These are phyloP conservation scores for Paratilapia polleni DNA, from an alignment of 2,113 vertebrate species.

Conservation along the genomic window DNA sequence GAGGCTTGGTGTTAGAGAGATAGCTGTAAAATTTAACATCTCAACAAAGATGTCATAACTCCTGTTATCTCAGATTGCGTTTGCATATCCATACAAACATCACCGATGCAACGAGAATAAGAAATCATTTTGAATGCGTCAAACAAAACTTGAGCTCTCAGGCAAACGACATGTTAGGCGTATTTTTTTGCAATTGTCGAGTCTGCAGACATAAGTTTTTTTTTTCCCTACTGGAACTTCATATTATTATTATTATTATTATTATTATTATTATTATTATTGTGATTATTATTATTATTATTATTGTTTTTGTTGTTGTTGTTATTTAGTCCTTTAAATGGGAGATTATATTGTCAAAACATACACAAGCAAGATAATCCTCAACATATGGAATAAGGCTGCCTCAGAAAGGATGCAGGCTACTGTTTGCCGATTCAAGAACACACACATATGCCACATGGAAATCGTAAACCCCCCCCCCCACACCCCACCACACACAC, in stretches of 20 bases:
- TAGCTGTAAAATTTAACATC: conserved; percentile 14
- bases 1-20: background rate
- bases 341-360: background rate
- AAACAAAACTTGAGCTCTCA: background rate
- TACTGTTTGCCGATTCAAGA: background rate
- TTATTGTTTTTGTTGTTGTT: too few relatives aligned
- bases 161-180: background rate
- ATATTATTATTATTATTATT: background rate
- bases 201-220: too few relatives aligned
- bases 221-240: background rate
- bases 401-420: background rate
- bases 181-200: background rate
- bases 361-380: background rate
- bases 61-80: background rate
- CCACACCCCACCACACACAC: too few relatives aligned
- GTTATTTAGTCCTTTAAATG: background rate
- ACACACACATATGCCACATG: background rate
- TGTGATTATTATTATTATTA: too few relatives aligned
- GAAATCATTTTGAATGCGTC: background rate
- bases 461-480: too few relatives aligned
- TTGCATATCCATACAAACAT: background rate
- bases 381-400: background rate
- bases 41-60: background rate
- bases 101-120: background rate
- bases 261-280: background rate